Evolutionary conservation across 2,888 invertebrate species (phyloP).

Genomic region (Lasioglossum lativentre): DNA sequence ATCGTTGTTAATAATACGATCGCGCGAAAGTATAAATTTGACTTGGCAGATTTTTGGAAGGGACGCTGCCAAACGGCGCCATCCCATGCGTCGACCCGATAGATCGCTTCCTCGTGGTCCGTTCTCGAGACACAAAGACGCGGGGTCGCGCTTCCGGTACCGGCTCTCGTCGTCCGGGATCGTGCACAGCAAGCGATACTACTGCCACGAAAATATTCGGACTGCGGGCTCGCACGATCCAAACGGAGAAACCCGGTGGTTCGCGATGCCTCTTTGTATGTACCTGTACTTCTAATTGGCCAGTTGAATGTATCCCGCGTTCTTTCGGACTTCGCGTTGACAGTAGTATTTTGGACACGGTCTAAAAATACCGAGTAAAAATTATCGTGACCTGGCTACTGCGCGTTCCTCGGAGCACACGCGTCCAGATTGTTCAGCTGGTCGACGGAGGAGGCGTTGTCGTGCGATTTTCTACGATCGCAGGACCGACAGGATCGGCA

Average conservation of each 20-base stretch:
- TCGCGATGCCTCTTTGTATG: background rate
- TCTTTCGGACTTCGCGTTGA: slow-evolving; percentile 55
- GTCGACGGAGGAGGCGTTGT: background rate
- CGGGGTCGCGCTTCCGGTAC: background rate
- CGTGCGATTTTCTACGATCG: background rate
- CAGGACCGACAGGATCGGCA: background rate
- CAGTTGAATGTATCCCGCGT: slow-evolving; percentile 40
- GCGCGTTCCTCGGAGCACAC: slow-evolving; percentile 21
- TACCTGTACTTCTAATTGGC: slow-evolving; percentile 39
- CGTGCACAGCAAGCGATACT: background rate
- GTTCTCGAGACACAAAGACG: background rate
- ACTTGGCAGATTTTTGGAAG: slow-evolving; percentile 48
- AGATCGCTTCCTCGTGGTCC: background rate
- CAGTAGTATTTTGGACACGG: slow-evolving; percentile 47
- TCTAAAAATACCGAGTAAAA: slow-evolving; percentile 54
- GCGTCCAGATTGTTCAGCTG: slow-evolving; percentile 28
- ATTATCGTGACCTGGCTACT: slow-evolving; percentile 49
- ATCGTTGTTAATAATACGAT: slow-evolving; percentile 21
- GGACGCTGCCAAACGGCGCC: slow-evolving; percentile 53
- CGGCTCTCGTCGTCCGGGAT: background rate
- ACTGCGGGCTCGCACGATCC: background rate
- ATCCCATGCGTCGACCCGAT: slow-evolving; percentile 43
- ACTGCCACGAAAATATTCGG: background rate
- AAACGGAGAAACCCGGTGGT: background rate
- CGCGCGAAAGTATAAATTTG: slow-evolving; percentile 25